Evolutionary conservation across 2,888 invertebrate species (phyloP), one percentile per base, ranked within the genome.

Genomic region (Anodontia alba): DNA sequence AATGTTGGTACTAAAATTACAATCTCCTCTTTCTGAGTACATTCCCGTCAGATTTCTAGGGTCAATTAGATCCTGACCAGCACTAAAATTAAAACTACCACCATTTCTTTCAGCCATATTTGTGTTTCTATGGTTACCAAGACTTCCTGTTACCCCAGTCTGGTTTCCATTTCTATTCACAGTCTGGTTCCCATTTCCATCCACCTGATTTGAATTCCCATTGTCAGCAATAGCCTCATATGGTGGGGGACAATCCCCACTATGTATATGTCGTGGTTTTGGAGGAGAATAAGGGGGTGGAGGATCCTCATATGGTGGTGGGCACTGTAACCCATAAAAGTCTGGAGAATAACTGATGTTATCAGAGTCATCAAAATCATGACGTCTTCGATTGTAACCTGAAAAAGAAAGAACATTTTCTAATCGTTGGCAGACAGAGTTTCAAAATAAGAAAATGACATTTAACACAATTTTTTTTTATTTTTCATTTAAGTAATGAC

Each of bases 221-320:
- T 86, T 85, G 43, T 73, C 76, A 57, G 82, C 85, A 26, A 89
- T 85, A 33, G 76, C 81, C 36, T 90, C 90, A 69, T 93, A 93
- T 0, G 94, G 93, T 10, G 94, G 94, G 8, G 93, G 91, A 70
- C 93, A 93, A 5, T 90, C 91, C 15, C 90, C 90, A 12, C 88
- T 80, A 10, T 87, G 86, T 67, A 79, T 76, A 0, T 89, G 87
- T 26, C 91, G 90, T 3, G 93, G 93, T 86, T 94, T 94, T 31
- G 93, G 93, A 2, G 93, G 92, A 5, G 93, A 90, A 84, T 94
- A 94, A 0, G 94, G 94, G 26, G 94, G 94, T 31, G 94, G 94
- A 0, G 93, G 94, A 68, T 93, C 93, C 76, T 92, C 91, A 68
- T 94, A 93, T 0, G 93, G 92, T 1, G 94, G 92, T 0, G 94